phyloP scores from a whole-genome alignment of 2,797 vertebrate species.

The Oophaga sylvatica region DNA sequence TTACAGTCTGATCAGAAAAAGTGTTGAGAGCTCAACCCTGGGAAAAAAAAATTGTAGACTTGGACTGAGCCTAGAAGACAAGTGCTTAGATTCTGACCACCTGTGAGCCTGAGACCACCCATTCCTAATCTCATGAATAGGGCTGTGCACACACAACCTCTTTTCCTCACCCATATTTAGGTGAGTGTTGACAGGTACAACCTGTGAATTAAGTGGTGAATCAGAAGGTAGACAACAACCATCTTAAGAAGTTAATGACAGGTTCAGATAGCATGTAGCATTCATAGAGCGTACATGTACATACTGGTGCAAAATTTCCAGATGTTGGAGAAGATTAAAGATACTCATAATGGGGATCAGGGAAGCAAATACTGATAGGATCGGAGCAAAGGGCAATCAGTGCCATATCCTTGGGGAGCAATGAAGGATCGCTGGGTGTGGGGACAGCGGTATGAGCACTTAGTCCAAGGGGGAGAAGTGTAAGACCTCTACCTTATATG shows the following conservation, averaged over 20 bases:
- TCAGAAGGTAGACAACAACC: no score
- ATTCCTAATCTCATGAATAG: background rate
- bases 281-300: background rate
- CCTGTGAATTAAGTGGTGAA: background rate
- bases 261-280: background rate
- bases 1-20: background rate
- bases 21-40: background rate
- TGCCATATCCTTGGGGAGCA: background rate
- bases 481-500: slow-evolving; percentile 56
- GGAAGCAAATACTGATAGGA: background rate
- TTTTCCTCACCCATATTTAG: background rate
- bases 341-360: background rate
- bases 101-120: background rate
- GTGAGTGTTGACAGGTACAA: background rate
- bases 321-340: background rate
- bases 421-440: slow-evolving; percentile 18
- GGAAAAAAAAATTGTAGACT: background rate
- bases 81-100: background rate
- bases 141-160: background rate
- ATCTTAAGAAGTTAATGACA: background rate
- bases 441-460: slow-evolving; percentile 33
- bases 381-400: background rate
- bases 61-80: background rate
- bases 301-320: background rate
- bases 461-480: slow-evolving; percentile 40